Conservation (phyloP, 2,888 invertebrate genomes). For the Trissoscelio sp. region DNA sequence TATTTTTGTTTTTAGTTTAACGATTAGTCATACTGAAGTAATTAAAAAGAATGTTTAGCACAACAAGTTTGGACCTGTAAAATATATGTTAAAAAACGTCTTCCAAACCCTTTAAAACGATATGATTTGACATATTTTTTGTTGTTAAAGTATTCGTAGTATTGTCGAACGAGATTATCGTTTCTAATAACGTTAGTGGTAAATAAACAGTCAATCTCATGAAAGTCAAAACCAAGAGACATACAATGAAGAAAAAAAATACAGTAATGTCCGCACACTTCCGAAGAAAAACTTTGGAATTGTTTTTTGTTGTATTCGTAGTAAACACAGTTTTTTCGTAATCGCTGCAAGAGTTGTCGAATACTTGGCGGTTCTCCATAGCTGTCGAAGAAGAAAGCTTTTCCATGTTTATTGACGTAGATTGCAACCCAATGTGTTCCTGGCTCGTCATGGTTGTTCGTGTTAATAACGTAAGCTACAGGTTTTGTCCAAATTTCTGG, state of each 20-base stretch:
- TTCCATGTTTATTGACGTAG: neutral
- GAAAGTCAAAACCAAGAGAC: neutral
- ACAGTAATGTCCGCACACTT: neutral
- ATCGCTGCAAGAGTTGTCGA: neutral
- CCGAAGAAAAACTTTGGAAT: neutral
- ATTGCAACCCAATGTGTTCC: neutral
- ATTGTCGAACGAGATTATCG: too few relatives aligned
- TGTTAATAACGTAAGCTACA: neutral
- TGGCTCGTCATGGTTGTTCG: neutral
- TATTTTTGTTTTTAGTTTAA: too few relatives aligned
- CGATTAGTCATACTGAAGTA: too few relatives aligned
- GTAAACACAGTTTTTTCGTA: neutral
- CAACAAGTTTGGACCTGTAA: too few relatives aligned
- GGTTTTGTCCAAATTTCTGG: neutral
- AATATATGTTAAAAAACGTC: too few relatives aligned
- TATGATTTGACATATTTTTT: too few relatives aligned
- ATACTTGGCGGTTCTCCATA: neutral
- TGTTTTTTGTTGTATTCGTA: neutral
- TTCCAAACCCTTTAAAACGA: too few relatives aligned
- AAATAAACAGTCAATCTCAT: too few relatives aligned
- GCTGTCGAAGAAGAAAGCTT: neutral
- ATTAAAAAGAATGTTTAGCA: too few relatives aligned
- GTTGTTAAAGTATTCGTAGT: too few relatives aligned
- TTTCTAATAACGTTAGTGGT: too few relatives aligned
- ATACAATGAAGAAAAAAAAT: neutral